Percentiles rank a stretch among this genome's conserved stretches.
phyloP scores from a whole-genome alignment of 1,140 invertebrate species.

The Adelges cooleyi region DNA sequence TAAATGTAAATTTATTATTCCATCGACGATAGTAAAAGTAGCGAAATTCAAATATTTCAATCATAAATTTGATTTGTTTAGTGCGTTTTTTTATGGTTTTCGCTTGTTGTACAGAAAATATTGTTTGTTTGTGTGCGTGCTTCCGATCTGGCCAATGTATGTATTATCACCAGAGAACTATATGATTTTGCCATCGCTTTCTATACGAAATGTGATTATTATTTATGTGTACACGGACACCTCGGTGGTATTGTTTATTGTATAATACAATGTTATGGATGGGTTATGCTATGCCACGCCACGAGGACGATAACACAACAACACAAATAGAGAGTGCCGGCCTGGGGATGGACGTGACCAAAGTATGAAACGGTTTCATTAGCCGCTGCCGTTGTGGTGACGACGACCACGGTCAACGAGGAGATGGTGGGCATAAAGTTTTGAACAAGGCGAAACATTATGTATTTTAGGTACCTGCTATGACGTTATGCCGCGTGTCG shows the following conservation, averaged over 20 bases:
- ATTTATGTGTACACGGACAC: neutral
- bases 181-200: neutral
- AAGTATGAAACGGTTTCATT: slow-evolving; percentile 10
- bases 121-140: no score
- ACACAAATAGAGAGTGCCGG: slow-evolving; percentile 9
- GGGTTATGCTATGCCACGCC: neutral
- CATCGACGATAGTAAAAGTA: no score
- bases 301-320: neutral
- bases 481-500: neutral
- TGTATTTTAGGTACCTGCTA: no score
- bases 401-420: neutral
- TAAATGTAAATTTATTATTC: no score
- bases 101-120: no score
- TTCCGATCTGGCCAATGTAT: no score
- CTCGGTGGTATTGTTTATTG: neutral
- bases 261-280: neutral
- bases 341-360: neutral
- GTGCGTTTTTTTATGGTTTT: no score
- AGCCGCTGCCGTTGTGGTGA: neutral
- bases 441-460: neutral
- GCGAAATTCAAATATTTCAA: no score
- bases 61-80: no score
- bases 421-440: neutral
- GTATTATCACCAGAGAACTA: no score
- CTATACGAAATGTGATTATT: neutral